These are phyloP conservation scores for Clupea harengus DNA, from an alignment of 2,113 vertebrate species.

Conservation along the genomic window DNA sequence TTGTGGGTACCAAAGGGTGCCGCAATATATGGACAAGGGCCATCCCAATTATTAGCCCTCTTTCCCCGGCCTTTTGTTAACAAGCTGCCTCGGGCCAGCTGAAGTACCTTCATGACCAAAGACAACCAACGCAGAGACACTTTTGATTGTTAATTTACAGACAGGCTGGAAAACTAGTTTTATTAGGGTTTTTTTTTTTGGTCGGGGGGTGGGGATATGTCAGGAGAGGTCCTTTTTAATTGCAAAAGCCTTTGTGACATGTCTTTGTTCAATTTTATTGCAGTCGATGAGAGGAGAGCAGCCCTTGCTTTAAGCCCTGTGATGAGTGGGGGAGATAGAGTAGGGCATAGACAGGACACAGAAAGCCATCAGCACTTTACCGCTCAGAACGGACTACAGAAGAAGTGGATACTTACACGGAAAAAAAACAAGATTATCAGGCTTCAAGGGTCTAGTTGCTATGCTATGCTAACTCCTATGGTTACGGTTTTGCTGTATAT, in stretches of 20 bases:
- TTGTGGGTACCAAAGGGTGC: constrained; percentile 56
- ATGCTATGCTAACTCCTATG: background rate
- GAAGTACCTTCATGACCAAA: constrained; percentile 1
- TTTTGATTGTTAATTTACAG: background rate
- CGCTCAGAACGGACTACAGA: background rate
- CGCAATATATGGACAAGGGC: background rate
- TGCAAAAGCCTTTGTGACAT: background rate
- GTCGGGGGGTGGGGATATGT: background rate
- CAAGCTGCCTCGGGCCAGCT: background rate
- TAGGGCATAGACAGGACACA: background rate
- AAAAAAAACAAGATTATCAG: background rate
- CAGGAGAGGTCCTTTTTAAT: background rate
- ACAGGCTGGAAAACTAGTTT: background rate
- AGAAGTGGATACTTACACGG: background rate
- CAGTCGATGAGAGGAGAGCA: background rate
- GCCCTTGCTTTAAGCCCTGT: background rate
- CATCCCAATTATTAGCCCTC: background rate
- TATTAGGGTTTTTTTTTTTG: background rate
- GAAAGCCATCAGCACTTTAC: background rate
- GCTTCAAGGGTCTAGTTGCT: too few relatives aligned
- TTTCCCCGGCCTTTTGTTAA: background rate
- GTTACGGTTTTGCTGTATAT: too few relatives aligned
- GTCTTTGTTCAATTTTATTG: background rate
- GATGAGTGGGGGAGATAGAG: background rate
- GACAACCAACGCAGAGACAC: background rate